Evolutionary conservation across 2,113 vertebrate species (phyloP).

Genomic region (Verasper variegatus): DNA sequence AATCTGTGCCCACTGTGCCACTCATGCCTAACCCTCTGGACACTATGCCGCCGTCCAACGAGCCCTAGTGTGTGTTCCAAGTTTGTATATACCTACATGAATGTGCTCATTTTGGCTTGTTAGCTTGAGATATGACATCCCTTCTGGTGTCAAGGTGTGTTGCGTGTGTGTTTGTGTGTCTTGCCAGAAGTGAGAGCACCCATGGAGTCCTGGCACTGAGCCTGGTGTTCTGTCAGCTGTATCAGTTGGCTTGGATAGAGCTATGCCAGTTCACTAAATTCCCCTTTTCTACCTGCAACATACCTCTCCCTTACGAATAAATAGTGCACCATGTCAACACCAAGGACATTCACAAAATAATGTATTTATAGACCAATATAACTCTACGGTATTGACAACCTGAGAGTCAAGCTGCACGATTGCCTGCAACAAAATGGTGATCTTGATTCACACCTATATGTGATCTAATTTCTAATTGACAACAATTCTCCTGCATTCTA

Average conservation of each 20-base stretch:
- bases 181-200: slow-evolving; percentile 32
- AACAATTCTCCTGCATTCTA: no score
- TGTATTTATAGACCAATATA: not conserved
- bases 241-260: slow-evolving; percentile 24
- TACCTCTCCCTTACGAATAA: slow-evolving; percentile 14
- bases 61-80: slow-evolving; percentile 26
- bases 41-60: slow-evolving; percentile 32
- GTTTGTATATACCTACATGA: slow-evolving; percentile 49
- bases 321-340: slow-evolving; percentile 17
- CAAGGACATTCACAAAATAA: not conserved
- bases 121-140: slow-evolving; percentile 50
- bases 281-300: slow-evolving; percentile 3
- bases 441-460: no score
- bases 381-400: not conserved
- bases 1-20: slow-evolving; percentile 68
- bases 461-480: no score
- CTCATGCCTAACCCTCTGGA: slow-evolving; percentile 62
- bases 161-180: slow-evolving; percentile 2
- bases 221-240: slow-evolving; percentile 39
- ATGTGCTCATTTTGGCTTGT: slow-evolving; percentile 46
- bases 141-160: slow-evolving; percentile 33
- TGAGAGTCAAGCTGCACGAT: no score
- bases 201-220: slow-evolving; percentile 32
- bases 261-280: slow-evolving; percentile 19
- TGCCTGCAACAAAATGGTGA: no score